Base-by-base conservation (phyloP, 2,113 vertebrate species). In the Lepisosteus osseus region DNA sequence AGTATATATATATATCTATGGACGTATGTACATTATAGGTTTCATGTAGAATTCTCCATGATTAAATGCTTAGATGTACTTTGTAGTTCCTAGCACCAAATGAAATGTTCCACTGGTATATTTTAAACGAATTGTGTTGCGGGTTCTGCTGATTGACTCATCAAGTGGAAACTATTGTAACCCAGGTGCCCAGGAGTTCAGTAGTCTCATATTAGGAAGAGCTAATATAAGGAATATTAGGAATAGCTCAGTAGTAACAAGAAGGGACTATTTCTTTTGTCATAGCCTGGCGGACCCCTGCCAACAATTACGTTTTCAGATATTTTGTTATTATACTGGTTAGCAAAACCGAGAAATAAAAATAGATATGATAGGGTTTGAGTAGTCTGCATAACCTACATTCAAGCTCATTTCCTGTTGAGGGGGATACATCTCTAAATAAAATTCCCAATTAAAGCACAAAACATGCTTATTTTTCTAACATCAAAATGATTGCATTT, bases 171-270 rank as follows among this genome's bases (percentile, higher is more conserved):
- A 89, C 84, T 86, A 81, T 85, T 84, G 88, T 89, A 89, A 90
- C 88, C 89, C 91, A 92, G 91, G 91, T 92, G 90, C 89, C 83
- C 15, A 17, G 15, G 85, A 86, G 87, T 86, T 88, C 87, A 88
- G 86, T 84, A 86, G 83, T 84, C 87, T 82, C 83, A 77, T 90
- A 88, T 89, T 90, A 85, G 86, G 80, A 75, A 89, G 90, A 87
- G 81, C 29, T 29, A 29, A 29, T 29, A 29, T 29, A 80, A 67
- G 56, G 66, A 54, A 62, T 54, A 73, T 72, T 67, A 57, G 65
- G 65, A 61, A 72, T 29, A 72, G 63, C 54, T 67, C 47, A 67
- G 47, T 54, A 51, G 74, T 69, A 75, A 76, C 71, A 29, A 51
- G 5, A 76, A 76, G 78, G 74, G 68, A 68, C 72, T 65, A 72